These are phyloP conservation scores for Andinoacara biseriatus DNA, from an alignment of 2,113 vertebrate genomes.

Conservation along the genomic window DNA sequence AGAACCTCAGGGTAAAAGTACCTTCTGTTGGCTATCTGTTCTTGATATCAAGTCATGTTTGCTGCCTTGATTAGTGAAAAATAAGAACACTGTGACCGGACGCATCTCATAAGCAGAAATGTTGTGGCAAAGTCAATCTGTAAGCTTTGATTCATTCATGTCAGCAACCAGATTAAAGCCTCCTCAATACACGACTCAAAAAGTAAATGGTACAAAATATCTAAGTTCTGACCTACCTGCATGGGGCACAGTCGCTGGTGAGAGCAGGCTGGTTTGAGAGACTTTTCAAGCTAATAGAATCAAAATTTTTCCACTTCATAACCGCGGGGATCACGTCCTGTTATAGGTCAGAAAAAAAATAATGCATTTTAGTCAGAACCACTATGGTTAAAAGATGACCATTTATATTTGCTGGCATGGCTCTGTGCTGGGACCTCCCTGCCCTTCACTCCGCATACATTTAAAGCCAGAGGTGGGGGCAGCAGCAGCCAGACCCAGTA, in stretches of 20 bases:
- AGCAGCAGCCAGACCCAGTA: background rate
- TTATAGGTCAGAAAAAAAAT: background rate
- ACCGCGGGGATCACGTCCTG: conserved; percentile 86
- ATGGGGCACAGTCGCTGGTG: conserved; percentile 25
- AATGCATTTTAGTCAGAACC: background rate
- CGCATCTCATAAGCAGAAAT: background rate
- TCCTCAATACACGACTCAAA: background rate
- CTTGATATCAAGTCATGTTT: background rate
- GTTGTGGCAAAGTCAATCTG: background rate
- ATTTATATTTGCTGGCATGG: background rate
- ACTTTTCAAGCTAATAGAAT: conserved; percentile 61
- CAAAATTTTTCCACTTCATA: conserved; percentile 87
- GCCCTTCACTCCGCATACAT: background rate
- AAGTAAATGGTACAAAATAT: background rate
- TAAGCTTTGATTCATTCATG: background rate
- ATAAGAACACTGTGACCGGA: background rate
- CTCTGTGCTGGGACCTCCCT: background rate
- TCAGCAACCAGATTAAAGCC: background rate
- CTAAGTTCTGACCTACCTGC: conserved; percentile 79
- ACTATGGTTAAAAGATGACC: background rate
- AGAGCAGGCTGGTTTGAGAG: conserved; percentile 58
- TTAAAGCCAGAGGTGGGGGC: background rate
- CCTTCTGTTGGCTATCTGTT: background rate
- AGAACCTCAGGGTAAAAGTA: background rate
- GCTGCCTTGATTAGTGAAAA: background rate